These are phyloP conservation scores for Porites evermanni DNA, from an alignment of 92 coral and sea anemone species.

Conservation along the genomic window DNA sequence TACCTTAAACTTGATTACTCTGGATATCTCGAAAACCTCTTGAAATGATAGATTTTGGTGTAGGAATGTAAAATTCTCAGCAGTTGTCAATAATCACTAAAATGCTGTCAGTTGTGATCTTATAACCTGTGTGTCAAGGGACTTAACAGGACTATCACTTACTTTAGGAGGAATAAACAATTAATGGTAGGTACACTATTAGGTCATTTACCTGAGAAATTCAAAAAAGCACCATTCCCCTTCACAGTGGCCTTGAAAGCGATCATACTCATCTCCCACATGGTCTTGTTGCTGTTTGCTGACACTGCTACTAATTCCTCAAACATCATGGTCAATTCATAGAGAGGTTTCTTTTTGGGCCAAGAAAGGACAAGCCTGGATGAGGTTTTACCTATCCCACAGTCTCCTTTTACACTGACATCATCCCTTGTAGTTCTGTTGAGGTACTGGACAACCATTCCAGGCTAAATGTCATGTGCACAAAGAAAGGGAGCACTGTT, in stretches of 20 bases:
- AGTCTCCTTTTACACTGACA: background rate
- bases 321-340: slow-evolving; percentile 16
- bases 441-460: background rate
- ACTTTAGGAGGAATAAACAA: too few relatives aligned
- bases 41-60: too few relatives aligned
- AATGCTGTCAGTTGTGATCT: too few relatives aligned
- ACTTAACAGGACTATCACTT: too few relatives aligned
- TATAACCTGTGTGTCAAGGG: too few relatives aligned
- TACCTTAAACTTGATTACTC: too few relatives aligned
- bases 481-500: background rate
- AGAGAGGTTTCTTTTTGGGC: background rate
- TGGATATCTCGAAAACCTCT: too few relatives aligned
- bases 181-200: too few relatives aligned
- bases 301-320: background rate
- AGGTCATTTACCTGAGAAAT: background rate
- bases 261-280: background rate
- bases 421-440: background rate
- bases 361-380: slow-evolving; percentile 9
- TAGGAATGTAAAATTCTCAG: too few relatives aligned
- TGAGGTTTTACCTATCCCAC: background rate
- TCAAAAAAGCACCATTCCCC: background rate
- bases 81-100: too few relatives aligned
- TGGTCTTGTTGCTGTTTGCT: background rate
- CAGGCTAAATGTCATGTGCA: background rate
- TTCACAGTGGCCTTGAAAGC: background rate